Evolutionary conservation across 2,113 vertebrate genomes (phyloP).

Genomic region (Takifugu bimaculatus): DNA sequence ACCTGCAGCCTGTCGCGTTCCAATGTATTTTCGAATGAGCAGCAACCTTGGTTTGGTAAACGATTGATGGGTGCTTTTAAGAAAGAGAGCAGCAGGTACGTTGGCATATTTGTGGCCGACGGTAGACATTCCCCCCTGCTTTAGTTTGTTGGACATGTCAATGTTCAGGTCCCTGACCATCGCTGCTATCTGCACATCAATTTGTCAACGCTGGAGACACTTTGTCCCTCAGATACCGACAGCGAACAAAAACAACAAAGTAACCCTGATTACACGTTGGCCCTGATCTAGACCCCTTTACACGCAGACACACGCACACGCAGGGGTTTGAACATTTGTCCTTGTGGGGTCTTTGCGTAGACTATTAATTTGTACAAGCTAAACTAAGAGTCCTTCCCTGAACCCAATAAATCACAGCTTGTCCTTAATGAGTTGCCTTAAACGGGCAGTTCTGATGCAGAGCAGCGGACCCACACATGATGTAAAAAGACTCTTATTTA

Average conservation of each 20-base stretch:
- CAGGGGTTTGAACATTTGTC: not conserved
- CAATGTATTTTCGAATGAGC: not conserved
- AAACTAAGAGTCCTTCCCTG: no score
- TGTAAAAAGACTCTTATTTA: no score
- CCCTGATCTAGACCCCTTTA: constrained; percentile 53
- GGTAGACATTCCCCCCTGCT: not conserved
- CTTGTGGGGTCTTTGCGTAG: no score
- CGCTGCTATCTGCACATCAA: constrained; percentile 45
- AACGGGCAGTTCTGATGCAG: no score
- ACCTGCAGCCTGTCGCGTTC: no score
- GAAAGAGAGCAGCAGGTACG: no score
- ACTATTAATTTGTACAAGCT: no score
- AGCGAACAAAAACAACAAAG: constrained; percentile 49
- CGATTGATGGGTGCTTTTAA: no score
- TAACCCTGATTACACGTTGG: constrained; percentile 17
- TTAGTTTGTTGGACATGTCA: constrained; percentile 8
- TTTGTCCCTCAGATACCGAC: constrained; percentile 57
- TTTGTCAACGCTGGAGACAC: constrained; percentile 53
- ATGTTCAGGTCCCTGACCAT: constrained; percentile 57
- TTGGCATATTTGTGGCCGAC: not conserved
- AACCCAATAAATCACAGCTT: no score
- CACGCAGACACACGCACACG: not conserved
- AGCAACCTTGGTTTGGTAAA: not conserved
- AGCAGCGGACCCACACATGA: no score
- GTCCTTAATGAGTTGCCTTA: no score